Percentiles rank a stretch among this genome's conserved stretches.
phyloP scores from a whole-genome alignment of 2,797 vertebrate species.

The Darevskia nairensis region DNA sequence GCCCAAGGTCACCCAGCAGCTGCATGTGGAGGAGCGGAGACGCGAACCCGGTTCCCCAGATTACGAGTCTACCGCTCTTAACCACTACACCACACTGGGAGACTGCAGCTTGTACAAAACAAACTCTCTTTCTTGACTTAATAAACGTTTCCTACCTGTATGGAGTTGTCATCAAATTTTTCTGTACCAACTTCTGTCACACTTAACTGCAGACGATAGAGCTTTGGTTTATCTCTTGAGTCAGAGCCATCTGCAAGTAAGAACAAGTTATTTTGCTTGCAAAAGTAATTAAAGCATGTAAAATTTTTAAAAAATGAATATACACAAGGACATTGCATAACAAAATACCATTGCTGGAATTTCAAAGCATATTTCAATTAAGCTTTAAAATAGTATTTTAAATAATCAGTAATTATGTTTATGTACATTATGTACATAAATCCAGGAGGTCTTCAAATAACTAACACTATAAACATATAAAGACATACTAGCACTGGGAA shows the following conservation, averaged over 20 bases:
- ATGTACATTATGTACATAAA: background rate
- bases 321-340: background rate
- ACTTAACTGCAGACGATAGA: constrained; percentile 95
- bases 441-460: background rate
- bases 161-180: constrained; percentile 90
- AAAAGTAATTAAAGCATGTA: constrained; percentile 25
- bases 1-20: no score
- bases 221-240: constrained; percentile 97
- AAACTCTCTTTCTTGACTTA: background rate
- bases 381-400: background rate
- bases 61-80: no score
- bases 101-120: background rate
- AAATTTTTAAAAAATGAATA: background rate
- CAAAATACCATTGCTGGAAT: background rate
- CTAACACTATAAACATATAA: background rate
- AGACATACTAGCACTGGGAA: background rate
- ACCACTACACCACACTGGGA: background rate
- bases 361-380: background rate
- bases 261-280: constrained; percentile 15
- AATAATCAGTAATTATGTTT: background rate
- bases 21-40: no score
- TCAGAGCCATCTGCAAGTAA: constrained; percentile 91
- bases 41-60: no score
- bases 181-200: constrained; percentile 97
- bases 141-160: constrained; percentile 84